Conservation (phyloP, 2,797 vertebrate species). For the Iguana delicatissima region DNA sequence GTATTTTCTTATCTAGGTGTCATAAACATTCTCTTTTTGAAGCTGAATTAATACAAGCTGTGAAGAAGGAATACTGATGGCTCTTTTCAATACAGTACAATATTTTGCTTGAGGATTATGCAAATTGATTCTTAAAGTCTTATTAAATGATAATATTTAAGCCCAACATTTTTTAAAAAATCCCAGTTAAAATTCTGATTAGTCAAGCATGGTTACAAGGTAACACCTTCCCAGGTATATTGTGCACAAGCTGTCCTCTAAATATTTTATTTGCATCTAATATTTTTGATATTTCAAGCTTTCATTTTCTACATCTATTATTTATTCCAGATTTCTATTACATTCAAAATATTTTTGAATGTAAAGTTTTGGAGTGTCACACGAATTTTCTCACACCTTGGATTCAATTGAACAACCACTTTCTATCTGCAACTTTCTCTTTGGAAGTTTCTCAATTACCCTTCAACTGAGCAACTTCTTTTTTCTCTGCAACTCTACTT, state of each 20-base stretch:
- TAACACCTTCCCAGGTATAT: slow-evolving; percentile 33
- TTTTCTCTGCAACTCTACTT: neutral
- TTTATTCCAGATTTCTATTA: slow-evolving; percentile 45
- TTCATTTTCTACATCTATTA: slow-evolving; percentile 30
- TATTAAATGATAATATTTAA: slow-evolving; percentile 79
- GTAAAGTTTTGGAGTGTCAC: slow-evolving; percentile 21
- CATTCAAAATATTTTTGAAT: slow-evolving; percentile 11
- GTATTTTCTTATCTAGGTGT: slow-evolving; percentile 71
- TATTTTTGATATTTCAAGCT: slow-evolving; percentile 50
- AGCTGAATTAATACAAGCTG: slow-evolving; percentile 65
- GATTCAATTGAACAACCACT: neutral
- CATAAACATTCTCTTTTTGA: slow-evolving; percentile 68
- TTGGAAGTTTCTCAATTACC: no score
- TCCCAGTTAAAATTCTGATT: slow-evolving; percentile 69
- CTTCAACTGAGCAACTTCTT: neutral
- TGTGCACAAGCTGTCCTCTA: slow-evolving; percentile 26
- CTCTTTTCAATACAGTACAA: slow-evolving; percentile 67
- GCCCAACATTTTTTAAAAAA: slow-evolving; percentile 54
- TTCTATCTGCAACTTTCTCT: no score
- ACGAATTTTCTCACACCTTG: slow-evolving; percentile 35
- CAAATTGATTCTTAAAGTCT: slow-evolving; percentile 74
- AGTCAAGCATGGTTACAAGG: slow-evolving; percentile 52
- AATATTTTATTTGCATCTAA: slow-evolving; percentile 51
- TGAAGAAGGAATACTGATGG: slow-evolving; percentile 63
- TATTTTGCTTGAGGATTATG: slow-evolving; percentile 76